Evolutionary conservation across 2,113 vertebrate species (phyloP).

Genomic region (Trichomycterus rosablanca): DNA sequence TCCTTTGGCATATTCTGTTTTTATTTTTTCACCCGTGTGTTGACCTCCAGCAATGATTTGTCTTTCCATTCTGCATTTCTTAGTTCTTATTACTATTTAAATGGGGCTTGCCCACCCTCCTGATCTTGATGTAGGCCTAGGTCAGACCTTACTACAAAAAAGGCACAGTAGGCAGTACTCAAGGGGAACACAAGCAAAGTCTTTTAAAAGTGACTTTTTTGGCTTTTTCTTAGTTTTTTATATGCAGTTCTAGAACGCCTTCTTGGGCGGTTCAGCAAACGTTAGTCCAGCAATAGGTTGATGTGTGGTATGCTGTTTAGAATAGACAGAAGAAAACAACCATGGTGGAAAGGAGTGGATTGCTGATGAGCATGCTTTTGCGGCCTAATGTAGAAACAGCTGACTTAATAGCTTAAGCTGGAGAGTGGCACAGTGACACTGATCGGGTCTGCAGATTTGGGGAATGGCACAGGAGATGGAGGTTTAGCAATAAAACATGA

Average conservation of each 20-base stretch:
- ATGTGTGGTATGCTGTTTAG: conserved; percentile 21
- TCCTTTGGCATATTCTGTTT: conserved; percentile 22
- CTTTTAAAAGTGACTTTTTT: neutral
- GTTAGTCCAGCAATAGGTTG: conserved; percentile 7
- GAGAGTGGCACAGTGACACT: conserved; percentile 27
- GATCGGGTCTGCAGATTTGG: conserved; percentile 17
- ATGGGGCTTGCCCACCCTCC: neutral
- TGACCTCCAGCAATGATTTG: conserved; percentile 22
- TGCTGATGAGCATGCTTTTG: conserved; percentile 24
- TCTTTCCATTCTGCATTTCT: neutral
- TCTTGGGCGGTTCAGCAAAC: conserved; percentile 10
- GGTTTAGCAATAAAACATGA: conserved; percentile 16
- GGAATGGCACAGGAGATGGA: neutral
- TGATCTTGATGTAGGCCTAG: conserved; percentile 11
- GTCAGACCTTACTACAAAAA: conserved; percentile 12
- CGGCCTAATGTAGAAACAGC: conserved; percentile 33
- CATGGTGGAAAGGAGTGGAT: conserved; percentile 2
- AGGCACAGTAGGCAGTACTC: conserved; percentile 1
- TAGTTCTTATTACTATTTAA: conserved; percentile 8
- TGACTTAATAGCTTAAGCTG: conserved; percentile 29
- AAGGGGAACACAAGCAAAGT: conserved; percentile 14
- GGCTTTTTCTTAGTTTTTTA: neutral
- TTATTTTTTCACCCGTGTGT: no score
- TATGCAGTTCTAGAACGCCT: neutral
- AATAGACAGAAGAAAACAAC: conserved; percentile 23